Conservation (phyloP, 2,113 vertebrate species). For the Polyodon spathula region DNA sequence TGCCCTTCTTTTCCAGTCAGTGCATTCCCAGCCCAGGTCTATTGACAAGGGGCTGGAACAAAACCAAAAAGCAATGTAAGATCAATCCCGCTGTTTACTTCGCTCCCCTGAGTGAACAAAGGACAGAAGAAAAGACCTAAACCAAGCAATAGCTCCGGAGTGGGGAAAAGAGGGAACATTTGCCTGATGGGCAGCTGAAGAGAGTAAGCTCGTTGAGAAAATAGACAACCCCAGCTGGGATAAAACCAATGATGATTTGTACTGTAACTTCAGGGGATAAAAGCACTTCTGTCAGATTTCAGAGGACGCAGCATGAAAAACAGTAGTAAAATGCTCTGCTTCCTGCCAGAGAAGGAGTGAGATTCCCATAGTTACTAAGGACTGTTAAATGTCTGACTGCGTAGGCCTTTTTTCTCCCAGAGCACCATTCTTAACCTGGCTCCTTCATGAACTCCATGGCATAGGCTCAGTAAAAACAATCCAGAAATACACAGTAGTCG, state of each 20-base stretch:
- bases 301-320: conserved; percentile 61
- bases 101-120: conserved; percentile 70
- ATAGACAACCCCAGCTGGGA: conserved; percentile 64
- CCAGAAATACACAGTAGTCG: neutral
- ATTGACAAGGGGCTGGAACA: conserved; percentile 77
- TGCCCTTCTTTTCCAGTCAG: conserved; percentile 75
- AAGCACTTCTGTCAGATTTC: conserved; percentile 67
- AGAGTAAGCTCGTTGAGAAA: conserved; percentile 64
- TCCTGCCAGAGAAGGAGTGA: conserved; percentile 54
- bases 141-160: conserved; percentile 53
- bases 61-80: conserved; percentile 74
- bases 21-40: conserved; percentile 68
- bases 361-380: conserved; percentile 58
- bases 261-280: conserved; percentile 70
- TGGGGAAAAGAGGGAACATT: conserved; percentile 55
- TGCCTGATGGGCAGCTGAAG: conserved; percentile 58
- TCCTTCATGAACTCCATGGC: conserved; percentile 42
- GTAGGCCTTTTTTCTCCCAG: conserved; percentile 42
- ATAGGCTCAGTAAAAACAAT: neutral
- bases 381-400: conserved; percentile 67
- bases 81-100: conserved; percentile 83
- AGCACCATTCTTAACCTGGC: conserved; percentile 42
- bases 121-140: conserved; percentile 68
- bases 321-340: conserved; percentile 50
- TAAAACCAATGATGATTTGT: conserved; percentile 67